These are phyloP conservation scores for Lycopodina hypogea DNA, from an alignment of 37 sponge, comb jelly and placozoan species.

Conservation along the genomic window DNA sequence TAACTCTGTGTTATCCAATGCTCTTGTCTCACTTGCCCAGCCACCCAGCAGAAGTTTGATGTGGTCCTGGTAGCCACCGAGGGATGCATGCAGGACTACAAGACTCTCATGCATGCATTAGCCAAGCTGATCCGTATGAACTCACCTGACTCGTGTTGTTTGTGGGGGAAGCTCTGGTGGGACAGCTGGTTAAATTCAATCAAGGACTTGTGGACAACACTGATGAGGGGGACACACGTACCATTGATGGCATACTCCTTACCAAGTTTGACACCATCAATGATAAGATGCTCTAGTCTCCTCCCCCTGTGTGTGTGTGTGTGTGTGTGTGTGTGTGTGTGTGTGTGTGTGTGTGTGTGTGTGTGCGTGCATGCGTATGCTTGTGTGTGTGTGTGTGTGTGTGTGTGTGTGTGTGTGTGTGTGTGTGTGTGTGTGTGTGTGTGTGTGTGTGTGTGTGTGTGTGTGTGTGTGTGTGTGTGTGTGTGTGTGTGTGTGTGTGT, in stretches of 20 bases:
- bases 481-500: too few relatives aligned
- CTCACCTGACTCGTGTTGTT: constrained; percentile 89
- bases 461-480: too few relatives aligned
- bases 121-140: constrained; percentile 92
- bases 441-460: too few relatives aligned
- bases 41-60: constrained; percentile 72
- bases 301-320: too few relatives aligned
- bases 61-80: constrained; percentile 96
- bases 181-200: constrained; percentile 94
- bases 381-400: too few relatives aligned
- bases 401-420: too few relatives aligned
- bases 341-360: too few relatives aligned
- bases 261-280: constrained; percentile 98
- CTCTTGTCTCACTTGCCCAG: constrained; percentile 10
- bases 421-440: too few relatives aligned
- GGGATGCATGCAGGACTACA: constrained; percentile 96
- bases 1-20: not conserved
- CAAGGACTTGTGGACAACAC: constrained; percentile 80
- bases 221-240: constrained; percentile 40
- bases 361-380: too few relatives aligned
- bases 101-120: constrained; percentile 95
- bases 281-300: constrained; percentile 73
- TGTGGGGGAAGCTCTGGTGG: constrained; percentile 96
- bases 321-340: too few relatives aligned
- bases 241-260: constrained; percentile 94